These are phyloP conservation scores for Hycleus phaleratus DNA, from an alignment of 1,140 invertebrate genomes.

Conservation along the genomic window DNA sequence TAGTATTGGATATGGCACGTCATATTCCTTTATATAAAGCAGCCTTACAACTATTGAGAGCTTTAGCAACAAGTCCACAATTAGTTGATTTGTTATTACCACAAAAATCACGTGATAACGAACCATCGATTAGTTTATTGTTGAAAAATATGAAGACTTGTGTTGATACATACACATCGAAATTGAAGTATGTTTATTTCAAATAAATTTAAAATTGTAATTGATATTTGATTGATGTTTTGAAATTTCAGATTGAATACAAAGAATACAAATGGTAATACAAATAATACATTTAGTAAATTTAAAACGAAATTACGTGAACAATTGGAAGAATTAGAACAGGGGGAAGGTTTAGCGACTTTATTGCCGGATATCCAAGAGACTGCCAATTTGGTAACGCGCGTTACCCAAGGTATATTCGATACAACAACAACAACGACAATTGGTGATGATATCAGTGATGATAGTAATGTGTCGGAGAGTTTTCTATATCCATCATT, in stretches of 20 bases:
- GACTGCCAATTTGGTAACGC: conserved; percentile 69
- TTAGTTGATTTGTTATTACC: conserved; percentile 62
- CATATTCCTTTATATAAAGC: conserved; percentile 87
- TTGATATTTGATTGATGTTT: not conserved
- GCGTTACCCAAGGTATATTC: conserved; percentile 46
- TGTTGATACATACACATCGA: conserved; percentile 82
- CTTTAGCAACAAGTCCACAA: conserved; percentile 62
- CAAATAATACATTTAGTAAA: conserved; percentile 30
- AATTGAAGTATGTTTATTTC: conserved; percentile 57
- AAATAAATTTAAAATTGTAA: not conserved
- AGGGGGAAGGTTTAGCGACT: conserved; percentile 78
- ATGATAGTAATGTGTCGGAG: conserved; percentile 28
- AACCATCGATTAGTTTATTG: conserved; percentile 55
- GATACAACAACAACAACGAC: conserved; percentile 29
- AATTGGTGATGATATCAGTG: conserved; percentile 36
- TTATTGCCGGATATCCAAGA: conserved; percentile 84
- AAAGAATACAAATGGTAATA: conserved; percentile 2
- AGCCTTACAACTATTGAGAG: conserved; percentile 71
- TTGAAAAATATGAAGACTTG: conserved; percentile 81
- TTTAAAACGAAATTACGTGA: conserved; percentile 40
- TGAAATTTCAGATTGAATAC: conserved; percentile 16
- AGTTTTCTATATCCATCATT: conserved; percentile 45
- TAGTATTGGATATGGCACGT: conserved; percentile 86
- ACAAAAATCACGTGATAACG: conserved; percentile 38
- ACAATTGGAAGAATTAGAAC: conserved; percentile 62